Evolutionary conservation across 2,888 invertebrate genomes (phyloP), one percentile per base, ranked within the genome.

Genomic region (Xanthia togata): DNA sequence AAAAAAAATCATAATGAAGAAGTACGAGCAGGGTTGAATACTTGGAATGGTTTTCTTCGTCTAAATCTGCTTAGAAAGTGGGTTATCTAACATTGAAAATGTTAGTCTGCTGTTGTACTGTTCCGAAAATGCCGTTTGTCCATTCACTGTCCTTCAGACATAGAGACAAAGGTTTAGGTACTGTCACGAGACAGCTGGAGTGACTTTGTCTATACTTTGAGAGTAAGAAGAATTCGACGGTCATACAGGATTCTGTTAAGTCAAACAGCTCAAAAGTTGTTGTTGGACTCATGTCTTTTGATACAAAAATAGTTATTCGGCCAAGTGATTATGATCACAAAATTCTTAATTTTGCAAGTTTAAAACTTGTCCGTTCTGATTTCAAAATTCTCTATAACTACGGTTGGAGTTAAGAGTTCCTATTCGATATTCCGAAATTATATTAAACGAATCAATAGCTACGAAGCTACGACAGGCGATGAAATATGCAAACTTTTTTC

Each of bases 341-440:
- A 59, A n/a, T 76, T 50, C 20, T 60, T 47, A 44, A 55, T 31
- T 31, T 12, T 20, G 8, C 9, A 41, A 26, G 14, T 31, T 41
- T 5, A 14, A 68, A 59, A 59, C 17, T 38, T 55, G 55, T 55
- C 47, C 20, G 38, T 59, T 62, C 23, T 57, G 23, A 65, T 71
- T 76, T 23, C 11, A 14, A 44, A 63, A 62, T 70, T 67, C 26
- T 62, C 31, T 55, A 11, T 44, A 70, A 47, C 9, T 35, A 11
- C 35, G 23, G 1, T 38, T 17, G 31, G 6, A 35, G 12, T 20
- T 68, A 67, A 31, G 4, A 50, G 17, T 59, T 62, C 47, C n/a
- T 14, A 65, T 72, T 53, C 26, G 26, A 41, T 41, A 41, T 41
- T 41, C 44, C 12, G 0, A 44, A 12, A 44, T 44, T 44, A 44